Base-by-base conservation (phyloP, 2,888 invertebrate species). In the Dasypogon diadema region DNA sequence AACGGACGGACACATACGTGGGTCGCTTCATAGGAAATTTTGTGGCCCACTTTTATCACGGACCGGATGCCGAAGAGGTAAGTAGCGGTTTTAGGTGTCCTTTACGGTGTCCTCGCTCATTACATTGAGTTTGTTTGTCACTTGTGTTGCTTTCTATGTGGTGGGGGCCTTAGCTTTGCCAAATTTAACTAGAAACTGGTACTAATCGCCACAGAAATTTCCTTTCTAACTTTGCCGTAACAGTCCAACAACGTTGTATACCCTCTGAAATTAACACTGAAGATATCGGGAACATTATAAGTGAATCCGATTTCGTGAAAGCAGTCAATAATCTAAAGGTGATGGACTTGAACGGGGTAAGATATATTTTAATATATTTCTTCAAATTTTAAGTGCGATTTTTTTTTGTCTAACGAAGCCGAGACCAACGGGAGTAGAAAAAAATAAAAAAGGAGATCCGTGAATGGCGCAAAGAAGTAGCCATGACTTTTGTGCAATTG, bases 1-100 rank as follows among this genome's bases (percentile, higher is more conserved):
- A 83, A 78, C 84, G 85, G 51, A 82, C 87, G 1, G 83, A 86
- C 77, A 85, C 87, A 12, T 86, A 85, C 81, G 78, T 88, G 42
- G 84, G 87, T 14, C 81, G 87, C 75, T 80, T 87, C 76, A 85
- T 87, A 72, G 88, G 88, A 55, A 87, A 87, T 77, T 81, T 85
- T 14, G 83, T 89, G 24, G 83, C 84, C 2, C 83, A 86, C 79
- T 86, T 88, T 78, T 86, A 86, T 73, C 85, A 86, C 77, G 85
- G 86, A 76, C 85, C 86, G 74, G 82, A 85, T 74, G 82, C 85
- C 4, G 87, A 87, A 81, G 83, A 87, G 87, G 87, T 87, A 85
- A 81, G 80, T 73, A 72, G 14, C 5, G 21, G n/a, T n/a, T n/a
- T 6, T 54, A 14, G 0, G 1, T 2, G 16, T 10, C 3, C 18